phyloP scores from a whole-genome alignment of 2,797 vertebrate species.

The Alosa sapidissima region DNA sequence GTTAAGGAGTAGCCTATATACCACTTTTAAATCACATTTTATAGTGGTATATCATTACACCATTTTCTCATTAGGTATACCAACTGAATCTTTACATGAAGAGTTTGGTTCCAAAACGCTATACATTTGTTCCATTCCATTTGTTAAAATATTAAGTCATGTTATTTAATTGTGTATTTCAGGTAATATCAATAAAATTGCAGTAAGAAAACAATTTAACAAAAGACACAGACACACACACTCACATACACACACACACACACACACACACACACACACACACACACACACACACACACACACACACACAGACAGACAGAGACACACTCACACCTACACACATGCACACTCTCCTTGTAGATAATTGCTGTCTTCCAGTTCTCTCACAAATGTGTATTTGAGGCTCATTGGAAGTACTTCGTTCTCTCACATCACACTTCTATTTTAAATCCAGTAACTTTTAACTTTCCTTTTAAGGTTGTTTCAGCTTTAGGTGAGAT shows the following conservation, averaged over 20 bases:
- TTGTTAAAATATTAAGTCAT: too few species aligned
- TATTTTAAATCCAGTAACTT: conserved; percentile 84
- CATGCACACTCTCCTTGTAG: neutral
- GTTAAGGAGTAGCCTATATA: neutral
- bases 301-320: too few species aligned
- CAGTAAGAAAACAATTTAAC: too few species aligned
- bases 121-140: too few species aligned
- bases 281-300: neutral
- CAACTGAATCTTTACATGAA: neutral
- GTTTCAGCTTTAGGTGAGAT: neutral
- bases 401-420: conserved; percentile 63
- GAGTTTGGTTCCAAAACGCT: too few species aligned
- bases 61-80: neutral
- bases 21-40: too few species aligned
- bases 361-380: neutral
- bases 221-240: neutral
- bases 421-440: conserved; percentile 74
- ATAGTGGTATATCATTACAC: too few species aligned
- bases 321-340: neutral
- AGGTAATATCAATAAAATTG: too few species aligned
- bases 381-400: conserved; percentile 74
- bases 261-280: neutral
- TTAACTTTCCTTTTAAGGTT: conserved; percentile 82
- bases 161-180: too few species aligned
- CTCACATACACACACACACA: neutral